A percentile compares a stretch with the other conserved stretches of the same genome.
These are phyloP conservation scores for Cantharis rustica DNA, from an alignment of 2,888 invertebrate species.

Conservation along the genomic window DNA sequence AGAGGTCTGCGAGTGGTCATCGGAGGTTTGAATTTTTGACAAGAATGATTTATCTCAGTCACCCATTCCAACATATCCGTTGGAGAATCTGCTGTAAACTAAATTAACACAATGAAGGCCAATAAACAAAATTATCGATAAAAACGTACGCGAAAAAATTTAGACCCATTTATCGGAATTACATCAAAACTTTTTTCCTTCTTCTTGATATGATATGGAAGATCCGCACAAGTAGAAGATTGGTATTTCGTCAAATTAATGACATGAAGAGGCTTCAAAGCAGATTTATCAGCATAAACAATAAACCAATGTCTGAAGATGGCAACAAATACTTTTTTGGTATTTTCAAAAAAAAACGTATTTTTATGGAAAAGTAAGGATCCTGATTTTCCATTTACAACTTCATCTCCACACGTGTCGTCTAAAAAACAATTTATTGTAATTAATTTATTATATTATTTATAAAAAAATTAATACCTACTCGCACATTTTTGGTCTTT, in stretches of 20 bases:
- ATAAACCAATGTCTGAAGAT: constrained; percentile 19
- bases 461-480: neutral
- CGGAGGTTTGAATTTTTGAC: constrained; percentile 3
- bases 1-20: too few species aligned
- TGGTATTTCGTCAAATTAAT: constrained; percentile 26
- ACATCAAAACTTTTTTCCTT: constrained; percentile 19
- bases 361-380: constrained; percentile 12
- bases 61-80: constrained; percentile 33
- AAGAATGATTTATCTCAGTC: constrained; percentile 19
- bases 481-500: neutral
- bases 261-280: constrained; percentile 24
- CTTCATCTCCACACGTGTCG: constrained; percentile 7
- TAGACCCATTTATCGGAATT: neutral
- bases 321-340: constrained; percentile 16
- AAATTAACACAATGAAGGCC: neutral
- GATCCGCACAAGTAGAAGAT: constrained; percentile 4
- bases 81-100: constrained; percentile 29
- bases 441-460: neutral
- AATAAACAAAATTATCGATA: neutral
- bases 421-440: constrained; percentile 5
- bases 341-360: constrained; percentile 19
- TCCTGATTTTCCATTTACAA: constrained; percentile 13
- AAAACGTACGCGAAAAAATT: constrained; percentile 13
- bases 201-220: constrained; percentile 18
- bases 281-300: constrained; percentile 21